phyloP scores from a whole-genome alignment of 2,888 invertebrate genomes.

The Lysandra coridon region DNA sequence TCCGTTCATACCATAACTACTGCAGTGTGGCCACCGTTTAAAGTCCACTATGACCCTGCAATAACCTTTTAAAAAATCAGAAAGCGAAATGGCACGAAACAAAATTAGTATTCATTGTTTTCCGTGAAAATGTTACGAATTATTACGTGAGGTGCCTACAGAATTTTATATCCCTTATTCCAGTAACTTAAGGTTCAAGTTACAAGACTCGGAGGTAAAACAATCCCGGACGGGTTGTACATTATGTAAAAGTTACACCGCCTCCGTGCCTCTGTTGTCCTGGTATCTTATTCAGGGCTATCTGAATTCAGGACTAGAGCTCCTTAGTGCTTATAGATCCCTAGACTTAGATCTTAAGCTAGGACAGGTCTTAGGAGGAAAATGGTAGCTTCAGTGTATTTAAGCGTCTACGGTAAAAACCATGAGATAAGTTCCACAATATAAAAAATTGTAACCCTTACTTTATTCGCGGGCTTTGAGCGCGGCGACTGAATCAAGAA shows the following conservation, averaged over 20 bases:
- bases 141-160: not conserved
- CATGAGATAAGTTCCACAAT: too few species aligned
- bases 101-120: constrained; percentile 9
- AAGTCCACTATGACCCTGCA: not conserved
- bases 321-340: not conserved
- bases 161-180: not conserved
- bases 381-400: not conserved
- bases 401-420: too few species aligned
- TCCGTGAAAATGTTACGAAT: not conserved
- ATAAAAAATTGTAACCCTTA: too few species aligned
- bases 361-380: not conserved
- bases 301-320: not conserved
- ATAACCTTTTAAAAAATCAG: not conserved
- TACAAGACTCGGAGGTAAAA: not conserved
- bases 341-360: not conserved
- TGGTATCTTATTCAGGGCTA: constrained; percentile 4
- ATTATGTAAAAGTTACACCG: not conserved
- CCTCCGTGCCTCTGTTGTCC: not conserved
- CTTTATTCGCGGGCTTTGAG: too few species aligned
- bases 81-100: not conserved
- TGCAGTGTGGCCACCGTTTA: not conserved
- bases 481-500: too few species aligned
- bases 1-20: not conserved
- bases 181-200: not conserved
- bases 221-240: not conserved